Base-by-base conservation (phyloP, 2,797 vertebrate species). In the Gambusia yucatana region DNA sequence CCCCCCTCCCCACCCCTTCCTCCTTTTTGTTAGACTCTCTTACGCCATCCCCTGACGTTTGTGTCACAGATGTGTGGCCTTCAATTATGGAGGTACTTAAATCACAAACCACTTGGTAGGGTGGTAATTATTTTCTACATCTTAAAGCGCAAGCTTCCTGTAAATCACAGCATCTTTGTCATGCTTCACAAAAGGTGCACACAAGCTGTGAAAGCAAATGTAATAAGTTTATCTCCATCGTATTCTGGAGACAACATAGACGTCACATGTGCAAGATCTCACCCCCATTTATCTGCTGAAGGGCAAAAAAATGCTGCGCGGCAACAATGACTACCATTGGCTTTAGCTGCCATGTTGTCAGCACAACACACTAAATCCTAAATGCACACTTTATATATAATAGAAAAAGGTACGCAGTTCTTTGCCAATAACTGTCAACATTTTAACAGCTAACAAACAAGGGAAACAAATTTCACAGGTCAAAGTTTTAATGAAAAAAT, bases 31-130 rank as follows among this genome's bases (percentile, higher is more conserved):
- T 74, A 72, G 73, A 84, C 79, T 77, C 48, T 89, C 57, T 84
- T 77, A 82, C 78, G 39, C 70, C 79, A 65, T 50, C 70, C 85
- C 72, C 86, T 87, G 82, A 78, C 79, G 83, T 90, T 91, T 85
- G 82, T 84, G 85, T 72, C 91, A 77, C 91, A 94, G 93, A 94
- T 93, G 90, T 86, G 78, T 72, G 76, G 80, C 86, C 86, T 87
- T 82, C 81, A 91, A 91, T 91, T 89, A 90, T 10, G 39, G 6
- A 84, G 81, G 72, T 30, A 71, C 86, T 79, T 61, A 61, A 81
- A 90, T 85, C 79, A 76, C 87, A 69, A 83, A 78, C 75, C 48
- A 48, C 57, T 48, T 57, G 70, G 81, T 75, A 17, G 20, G 47
- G 47, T 80, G 28, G 75, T 69, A 79, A 84, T 87, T 57, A n/a